Percentiles rank a stretch among this genome's conserved stretches.
phyloP scores from a whole-genome alignment of 1,140 invertebrate species.

The Andricus grossulariae region DNA sequence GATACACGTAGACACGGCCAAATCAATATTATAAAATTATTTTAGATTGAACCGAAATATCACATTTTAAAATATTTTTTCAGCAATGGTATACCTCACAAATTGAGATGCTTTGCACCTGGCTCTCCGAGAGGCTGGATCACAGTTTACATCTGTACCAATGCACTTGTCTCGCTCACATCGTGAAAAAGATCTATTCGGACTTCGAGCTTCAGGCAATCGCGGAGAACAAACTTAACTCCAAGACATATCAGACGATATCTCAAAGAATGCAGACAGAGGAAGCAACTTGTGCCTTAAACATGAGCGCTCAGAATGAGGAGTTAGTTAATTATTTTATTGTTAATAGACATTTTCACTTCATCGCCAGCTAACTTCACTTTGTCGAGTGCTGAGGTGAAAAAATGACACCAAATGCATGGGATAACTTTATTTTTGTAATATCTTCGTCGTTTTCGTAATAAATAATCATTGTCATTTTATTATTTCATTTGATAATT shows the following conservation, averaged over 20 bases:
- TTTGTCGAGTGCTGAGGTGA: no score
- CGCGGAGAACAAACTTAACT: slow-evolving; percentile 98
- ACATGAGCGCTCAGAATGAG: slow-evolving; percentile 86
- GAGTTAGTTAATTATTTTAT: slow-evolving; percentile 67
- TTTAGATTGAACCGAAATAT: not conserved
- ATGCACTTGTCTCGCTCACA: slow-evolving; percentile 96
- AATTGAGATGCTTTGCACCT: slow-evolving; percentile 95
- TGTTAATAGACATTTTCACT: not conserved
- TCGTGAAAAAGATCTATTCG: slow-evolving; percentile 99
- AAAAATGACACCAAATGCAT: no score
- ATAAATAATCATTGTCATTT: no score
- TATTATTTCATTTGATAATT: no score
- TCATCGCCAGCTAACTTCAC: no score
- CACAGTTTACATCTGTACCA: slow-evolving; percentile 97
- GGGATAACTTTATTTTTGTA: no score
- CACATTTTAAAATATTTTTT: slow-evolving; percentile 22
- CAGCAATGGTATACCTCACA: slow-evolving; percentile 97
- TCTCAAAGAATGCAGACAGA: slow-evolving; percentile 96
- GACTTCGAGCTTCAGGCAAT: slow-evolving; percentile 99
- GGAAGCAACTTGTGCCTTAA: slow-evolving; percentile 94
- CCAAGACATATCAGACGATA: slow-evolving; percentile 96
- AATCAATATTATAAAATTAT: not conserved
- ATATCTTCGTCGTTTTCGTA: not conserved
- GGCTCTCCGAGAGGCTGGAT: slow-evolving; percentile 95
- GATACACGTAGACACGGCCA: no score